Conservation (phyloP, 2,797 vertebrate species). For the Lacerta agilis region DNA sequence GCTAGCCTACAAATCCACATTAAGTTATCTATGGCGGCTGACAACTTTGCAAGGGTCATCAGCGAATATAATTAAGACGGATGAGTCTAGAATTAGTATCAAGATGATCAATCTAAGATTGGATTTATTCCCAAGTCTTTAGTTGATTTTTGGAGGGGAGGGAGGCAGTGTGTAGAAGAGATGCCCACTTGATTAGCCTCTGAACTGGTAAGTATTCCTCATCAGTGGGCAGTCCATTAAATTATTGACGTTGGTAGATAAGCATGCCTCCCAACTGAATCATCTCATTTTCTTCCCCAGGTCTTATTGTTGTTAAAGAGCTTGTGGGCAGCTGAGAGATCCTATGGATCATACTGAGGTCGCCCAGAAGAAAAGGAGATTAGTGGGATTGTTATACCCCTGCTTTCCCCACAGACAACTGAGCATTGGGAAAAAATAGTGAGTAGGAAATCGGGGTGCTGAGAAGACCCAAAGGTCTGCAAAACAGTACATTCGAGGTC, state of each 20-base stretch:
- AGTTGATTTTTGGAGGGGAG: background rate
- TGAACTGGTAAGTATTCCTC: background rate
- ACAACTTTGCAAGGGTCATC: background rate
- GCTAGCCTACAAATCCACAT: background rate
- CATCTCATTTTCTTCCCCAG: background rate
- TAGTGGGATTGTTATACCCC: background rate
- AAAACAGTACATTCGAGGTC: no score
- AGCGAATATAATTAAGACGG: background rate
- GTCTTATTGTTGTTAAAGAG: background rate
- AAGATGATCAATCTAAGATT: slow-evolving; percentile 8
- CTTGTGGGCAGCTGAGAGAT: no score
- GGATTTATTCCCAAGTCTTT: background rate
- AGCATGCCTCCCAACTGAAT: background rate
- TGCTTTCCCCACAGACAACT: background rate
- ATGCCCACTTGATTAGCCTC: background rate
- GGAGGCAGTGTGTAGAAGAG: background rate
- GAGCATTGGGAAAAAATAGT: background rate
- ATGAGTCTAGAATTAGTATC: background rate
- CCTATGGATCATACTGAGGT: background rate
- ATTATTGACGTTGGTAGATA: background rate
- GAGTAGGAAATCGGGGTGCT: no score
- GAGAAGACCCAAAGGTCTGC: no score
- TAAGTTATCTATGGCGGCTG: background rate
- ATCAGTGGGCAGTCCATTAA: background rate
- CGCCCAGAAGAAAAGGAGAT: background rate